A percentile compares a stretch with the other conserved stretches of the same genome.
These are phyloP conservation scores for Papilio gigon DNA, from an alignment of 2,888 invertebrate species.

Conservation along the genomic window DNA sequence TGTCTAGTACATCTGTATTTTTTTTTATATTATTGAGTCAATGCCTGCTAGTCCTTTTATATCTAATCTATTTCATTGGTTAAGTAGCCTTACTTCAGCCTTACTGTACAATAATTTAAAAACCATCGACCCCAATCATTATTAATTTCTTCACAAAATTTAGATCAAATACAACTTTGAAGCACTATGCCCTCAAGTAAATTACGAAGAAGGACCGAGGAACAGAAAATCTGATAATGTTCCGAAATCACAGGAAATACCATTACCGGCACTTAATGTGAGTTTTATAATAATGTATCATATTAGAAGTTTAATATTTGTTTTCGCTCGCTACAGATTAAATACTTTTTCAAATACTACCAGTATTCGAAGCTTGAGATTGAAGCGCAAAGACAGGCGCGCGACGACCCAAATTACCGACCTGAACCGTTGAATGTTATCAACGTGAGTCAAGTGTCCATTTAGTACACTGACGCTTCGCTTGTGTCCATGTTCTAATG, in stretches of 20 bases:
- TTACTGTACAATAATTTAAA: no score
- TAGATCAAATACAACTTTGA: conserved; percentile 90
- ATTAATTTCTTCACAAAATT: conserved; percentile 50
- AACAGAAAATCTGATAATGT: conserved; percentile 80
- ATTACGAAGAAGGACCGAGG: conserved; percentile 82
- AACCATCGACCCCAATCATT: no score
- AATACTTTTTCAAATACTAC: conserved; percentile 86
- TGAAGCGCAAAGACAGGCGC: conserved; percentile 79
- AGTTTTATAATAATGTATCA: conserved; percentile 60
- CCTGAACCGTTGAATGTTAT: conserved; percentile 85
- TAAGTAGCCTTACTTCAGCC: no score
- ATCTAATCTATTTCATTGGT: no score
- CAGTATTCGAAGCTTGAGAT: conserved; percentile 83
- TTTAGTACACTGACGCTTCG: conserved; percentile 49
- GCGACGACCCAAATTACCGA: conserved; percentile 83
- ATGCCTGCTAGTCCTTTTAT: no score
- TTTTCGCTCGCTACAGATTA: conserved; percentile 79
- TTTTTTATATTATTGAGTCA: no score
- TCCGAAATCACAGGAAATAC: conserved; percentile 83
- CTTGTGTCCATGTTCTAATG: conserved; percentile 40
- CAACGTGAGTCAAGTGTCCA: conserved; percentile 83
- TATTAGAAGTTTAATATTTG: conserved; percentile 30
- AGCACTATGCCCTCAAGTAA: conserved; percentile 85
- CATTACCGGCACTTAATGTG: conserved; percentile 90
- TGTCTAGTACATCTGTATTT: no score